These are phyloP conservation scores for Aradus depressus DNA, from an alignment of 2,888 invertebrate genomes.

Conservation along the genomic window DNA sequence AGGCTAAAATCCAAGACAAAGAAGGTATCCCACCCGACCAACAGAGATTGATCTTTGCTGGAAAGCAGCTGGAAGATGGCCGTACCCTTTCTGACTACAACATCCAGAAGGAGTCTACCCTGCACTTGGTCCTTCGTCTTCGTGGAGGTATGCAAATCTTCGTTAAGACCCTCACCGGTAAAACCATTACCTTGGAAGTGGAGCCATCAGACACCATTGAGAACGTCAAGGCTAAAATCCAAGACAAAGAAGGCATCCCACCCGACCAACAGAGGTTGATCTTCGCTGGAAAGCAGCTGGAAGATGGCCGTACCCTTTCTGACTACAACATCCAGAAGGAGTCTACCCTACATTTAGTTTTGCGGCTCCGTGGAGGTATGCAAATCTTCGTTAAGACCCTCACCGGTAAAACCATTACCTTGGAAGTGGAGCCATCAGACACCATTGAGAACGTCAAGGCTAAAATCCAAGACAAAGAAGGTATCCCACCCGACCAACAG, in stretches of 20 bases:
- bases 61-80: conserved; percentile 48
- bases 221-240: conserved; percentile 48
- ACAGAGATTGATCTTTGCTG: conserved; percentile 44
- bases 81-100: conserved; percentile 47
- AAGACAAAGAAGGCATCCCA: conserved; percentile 50
- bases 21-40: conserved; percentile 39
- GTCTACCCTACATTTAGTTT: too few species aligned
- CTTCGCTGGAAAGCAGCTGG: conserved; percentile 36
- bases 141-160: conserved; percentile 52
- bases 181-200: conserved; percentile 40
- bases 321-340: conserved; percentile 50
- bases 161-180: conserved; percentile 42
- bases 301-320: conserved; percentile 43
- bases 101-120: conserved; percentile 44
- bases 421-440: conserved; percentile 38
- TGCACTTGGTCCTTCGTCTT: conserved; percentile 42
- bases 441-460: conserved; percentile 37
- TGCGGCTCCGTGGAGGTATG: too few species aligned
- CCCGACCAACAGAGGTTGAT: conserved; percentile 45
- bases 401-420: too few species aligned
- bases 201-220: conserved; percentile 51
- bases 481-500: conserved; percentile 35
- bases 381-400: too few species aligned
- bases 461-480: conserved; percentile 9
- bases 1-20: conserved; percentile 40